Conservation (phyloP, 2,797 vertebrate species). For the Cetoscarus ocellatus region DNA sequence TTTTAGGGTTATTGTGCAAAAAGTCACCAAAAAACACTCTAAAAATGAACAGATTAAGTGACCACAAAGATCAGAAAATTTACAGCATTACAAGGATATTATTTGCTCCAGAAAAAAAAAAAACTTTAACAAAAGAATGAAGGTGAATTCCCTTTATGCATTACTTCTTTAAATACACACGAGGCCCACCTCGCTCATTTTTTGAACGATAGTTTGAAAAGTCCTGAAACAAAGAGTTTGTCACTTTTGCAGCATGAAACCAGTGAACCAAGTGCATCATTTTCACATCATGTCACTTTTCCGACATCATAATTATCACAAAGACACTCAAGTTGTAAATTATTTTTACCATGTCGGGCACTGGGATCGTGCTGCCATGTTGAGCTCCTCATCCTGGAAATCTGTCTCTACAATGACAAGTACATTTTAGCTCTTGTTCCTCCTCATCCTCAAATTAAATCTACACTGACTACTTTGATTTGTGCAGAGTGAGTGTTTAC, state of each 20-base stretch:
- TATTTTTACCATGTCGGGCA: slow-evolving; percentile 69
- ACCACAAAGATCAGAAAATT: slow-evolving; percentile 8
- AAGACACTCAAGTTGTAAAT: slow-evolving; percentile 58
- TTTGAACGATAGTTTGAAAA: not conserved
- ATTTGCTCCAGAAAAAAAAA: not conserved
- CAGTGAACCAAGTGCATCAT: slow-evolving; percentile 55
- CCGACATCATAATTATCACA: slow-evolving; percentile 61
- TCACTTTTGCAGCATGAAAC: slow-evolving; percentile 40
- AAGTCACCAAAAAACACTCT: not conserved
- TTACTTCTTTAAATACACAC: not conserved
- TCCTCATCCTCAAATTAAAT: slow-evolving; percentile 82
- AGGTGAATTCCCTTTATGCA: not conserved
- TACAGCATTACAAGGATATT: not conserved
- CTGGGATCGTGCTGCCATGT: slow-evolving; percentile 61
- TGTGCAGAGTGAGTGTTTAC: slow-evolving; percentile 80
- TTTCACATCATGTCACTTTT: slow-evolving; percentile 51
- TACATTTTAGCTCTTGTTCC: slow-evolving; percentile 79
- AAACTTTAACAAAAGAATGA: not conserved
- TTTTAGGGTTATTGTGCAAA: no score
- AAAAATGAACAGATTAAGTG: not conserved
- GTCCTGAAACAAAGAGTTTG: slow-evolving; percentile 25
- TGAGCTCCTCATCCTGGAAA: slow-evolving; percentile 67
- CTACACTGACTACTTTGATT: slow-evolving; percentile 83
- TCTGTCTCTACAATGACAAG: slow-evolving; percentile 76
- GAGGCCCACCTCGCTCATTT: not conserved